A percentile compares a stretch with the other conserved stretches of the same genome.
Evolutionary conservation across 1,140 invertebrate species (phyloP).

Genomic region (Physella acuta): DNA sequence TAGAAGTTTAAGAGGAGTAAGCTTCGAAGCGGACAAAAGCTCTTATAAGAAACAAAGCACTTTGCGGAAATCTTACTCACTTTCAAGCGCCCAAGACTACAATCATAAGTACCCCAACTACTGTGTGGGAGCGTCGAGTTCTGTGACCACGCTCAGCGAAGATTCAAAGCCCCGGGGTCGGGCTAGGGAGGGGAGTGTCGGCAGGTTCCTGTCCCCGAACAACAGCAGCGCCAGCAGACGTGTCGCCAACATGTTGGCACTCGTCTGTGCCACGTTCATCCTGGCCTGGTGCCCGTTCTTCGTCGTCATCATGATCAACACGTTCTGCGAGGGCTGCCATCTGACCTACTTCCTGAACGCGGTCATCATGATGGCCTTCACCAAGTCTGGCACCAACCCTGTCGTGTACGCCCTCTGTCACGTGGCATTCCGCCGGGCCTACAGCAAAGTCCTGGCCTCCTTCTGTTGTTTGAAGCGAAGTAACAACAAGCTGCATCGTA

Average conservation of each 20-base stretch:
- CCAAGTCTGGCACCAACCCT: slow-evolving; percentile 5
- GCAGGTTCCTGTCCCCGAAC: background rate
- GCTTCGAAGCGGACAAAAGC: too few species aligned
- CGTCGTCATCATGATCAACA: slow-evolving; percentile 11
- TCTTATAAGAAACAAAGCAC: too few species aligned
- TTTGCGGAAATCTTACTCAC: too few species aligned
- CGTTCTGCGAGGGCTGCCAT: slow-evolving; percentile 1
- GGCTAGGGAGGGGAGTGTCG: background rate
- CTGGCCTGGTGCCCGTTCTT: slow-evolving; percentile 15
- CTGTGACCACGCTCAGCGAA: too few species aligned
- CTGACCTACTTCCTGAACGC: slow-evolving; percentile 16
- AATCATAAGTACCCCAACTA: too few species aligned
- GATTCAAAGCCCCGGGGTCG: too few species aligned
- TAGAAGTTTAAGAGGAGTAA: too few species aligned
- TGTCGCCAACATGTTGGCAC: slow-evolving; percentile 4
- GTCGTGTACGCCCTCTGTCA: slow-evolving; percentile 13
- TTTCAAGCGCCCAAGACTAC: too few species aligned
- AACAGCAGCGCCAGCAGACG: background rate
- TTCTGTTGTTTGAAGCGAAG: too few species aligned
- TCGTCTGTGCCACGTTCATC: slow-evolving; percentile 13
- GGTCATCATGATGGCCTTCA: slow-evolving; percentile 13
- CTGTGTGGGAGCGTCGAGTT: background rate
- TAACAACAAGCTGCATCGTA: too few species aligned
- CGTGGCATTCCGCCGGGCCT: slow-evolving; percentile 7
- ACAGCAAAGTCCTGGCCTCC: slow-evolving; percentile 1